These are phyloP conservation scores for Calameuta pallipes DNA, from an alignment of 2,888 invertebrate genomes.

Conservation along the genomic window DNA sequence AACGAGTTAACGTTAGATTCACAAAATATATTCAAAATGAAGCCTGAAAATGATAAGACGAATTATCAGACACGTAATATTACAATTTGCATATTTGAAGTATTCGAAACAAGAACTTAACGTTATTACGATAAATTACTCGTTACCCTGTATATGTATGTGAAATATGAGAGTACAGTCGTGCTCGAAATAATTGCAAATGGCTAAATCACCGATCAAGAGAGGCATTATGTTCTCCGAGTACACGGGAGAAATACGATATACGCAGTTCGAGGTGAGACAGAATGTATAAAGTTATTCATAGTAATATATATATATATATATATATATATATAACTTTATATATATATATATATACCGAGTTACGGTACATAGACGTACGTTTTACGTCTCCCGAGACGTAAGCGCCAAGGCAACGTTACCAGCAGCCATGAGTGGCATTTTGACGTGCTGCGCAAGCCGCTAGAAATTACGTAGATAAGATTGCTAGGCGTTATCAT, in stretches of 20 bases:
- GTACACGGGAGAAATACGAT: background rate
- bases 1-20: background rate
- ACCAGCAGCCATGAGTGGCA: background rate
- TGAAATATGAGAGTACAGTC: background rate
- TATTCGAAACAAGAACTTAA: background rate
- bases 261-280: background rate
- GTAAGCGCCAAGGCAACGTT: background rate
- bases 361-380: background rate
- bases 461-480: constrained; percentile 22
- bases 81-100: background rate
- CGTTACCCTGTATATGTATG: background rate
- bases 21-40: background rate
- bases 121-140: background rate
- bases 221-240: background rate
- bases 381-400: background rate
- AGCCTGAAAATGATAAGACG: background rate
- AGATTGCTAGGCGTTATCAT: constrained; percentile 19
- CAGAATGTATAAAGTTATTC: background rate
- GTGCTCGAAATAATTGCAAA: background rate
- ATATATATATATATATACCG: background rate
- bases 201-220: background rate
- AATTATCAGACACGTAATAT: background rate
- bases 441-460: constrained; percentile 12
- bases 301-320: background rate
- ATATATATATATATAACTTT: background rate